Evolutionary conservation across 2,888 invertebrate genomes (phyloP).

Genomic region (Eupithecia tripunctaria): DNA sequence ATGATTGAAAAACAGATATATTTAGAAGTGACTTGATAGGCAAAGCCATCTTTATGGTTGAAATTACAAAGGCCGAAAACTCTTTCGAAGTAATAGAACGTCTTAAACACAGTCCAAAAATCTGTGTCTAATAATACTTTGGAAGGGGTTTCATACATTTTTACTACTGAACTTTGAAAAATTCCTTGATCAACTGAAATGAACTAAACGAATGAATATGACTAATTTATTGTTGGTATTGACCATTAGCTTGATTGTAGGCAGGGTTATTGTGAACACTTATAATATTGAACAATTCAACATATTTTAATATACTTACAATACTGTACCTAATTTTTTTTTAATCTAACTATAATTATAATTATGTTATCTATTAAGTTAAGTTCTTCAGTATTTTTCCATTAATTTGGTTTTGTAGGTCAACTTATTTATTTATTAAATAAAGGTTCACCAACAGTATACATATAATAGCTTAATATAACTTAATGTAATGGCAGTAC

Average conservation of each 20-base stretch:
- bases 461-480: too few species aligned
- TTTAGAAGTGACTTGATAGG: not conserved
- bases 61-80: not conserved
- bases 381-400: too few species aligned
- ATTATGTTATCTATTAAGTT: too few species aligned
- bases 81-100: constrained; percentile 15
- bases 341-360: too few species aligned
- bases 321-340: too few species aligned
- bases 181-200: not conserved
- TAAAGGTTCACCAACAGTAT: too few species aligned
- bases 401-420: too few species aligned
- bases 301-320: not conserved
- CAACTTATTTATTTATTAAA: too few species aligned
- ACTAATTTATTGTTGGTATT: not conserved
- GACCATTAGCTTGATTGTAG: not conserved
- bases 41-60: not conserved
- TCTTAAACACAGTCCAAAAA: constrained; percentile 4
- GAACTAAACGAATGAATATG: not conserved
- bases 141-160: not conserved
- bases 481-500: too few species aligned
- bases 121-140: constrained; percentile 3
- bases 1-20: not conserved
- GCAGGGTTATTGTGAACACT: not conserved
- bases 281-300: not conserved
- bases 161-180: not conserved